These are phyloP conservation scores for Leptopterna dolabrata DNA, from an alignment of 2,888 invertebrate species.

Conservation along the genomic window DNA sequence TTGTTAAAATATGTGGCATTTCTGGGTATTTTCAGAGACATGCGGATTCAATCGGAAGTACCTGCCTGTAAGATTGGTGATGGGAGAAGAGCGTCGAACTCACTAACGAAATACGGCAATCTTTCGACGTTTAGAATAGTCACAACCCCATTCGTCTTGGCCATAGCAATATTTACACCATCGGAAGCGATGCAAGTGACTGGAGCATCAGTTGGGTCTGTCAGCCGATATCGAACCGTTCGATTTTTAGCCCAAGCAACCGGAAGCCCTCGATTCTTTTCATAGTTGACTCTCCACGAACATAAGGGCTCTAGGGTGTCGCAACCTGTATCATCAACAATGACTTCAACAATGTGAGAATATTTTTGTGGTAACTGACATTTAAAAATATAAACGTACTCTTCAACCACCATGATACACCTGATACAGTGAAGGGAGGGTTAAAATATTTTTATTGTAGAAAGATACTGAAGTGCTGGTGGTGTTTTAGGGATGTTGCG, in stretches of 20 bases:
- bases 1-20: no score
- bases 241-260: slow-evolving; percentile 49
- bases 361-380: no score
- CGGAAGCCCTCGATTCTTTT: slow-evolving; percentile 48
- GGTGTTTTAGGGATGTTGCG: no score
- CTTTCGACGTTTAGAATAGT: slow-evolving; percentile 55
- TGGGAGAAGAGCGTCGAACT: slow-evolving; percentile 37
- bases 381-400: no score
- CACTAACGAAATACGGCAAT: slow-evolving; percentile 35
- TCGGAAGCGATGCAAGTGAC: slow-evolving; percentile 52
- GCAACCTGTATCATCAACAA: not conserved
- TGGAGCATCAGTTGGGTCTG: slow-evolving; percentile 33
- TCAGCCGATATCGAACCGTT: slow-evolving; percentile 43
- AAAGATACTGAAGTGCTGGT: no score
- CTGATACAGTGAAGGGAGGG: no score
- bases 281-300: slow-evolving; percentile 55
- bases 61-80: slow-evolving; percentile 39
- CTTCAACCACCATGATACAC: no score
- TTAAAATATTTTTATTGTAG: no score
- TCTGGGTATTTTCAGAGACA: no score
- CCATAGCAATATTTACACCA: slow-evolving; percentile 41
- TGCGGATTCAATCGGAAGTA: no score
- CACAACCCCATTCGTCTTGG: slow-evolving; percentile 39
- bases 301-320: slow-evolving; percentile 42
- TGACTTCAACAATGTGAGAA: not conserved